These are phyloP conservation scores for Oxyruncus cristatus DNA, from an alignment of 2,113 vertebrate species.

Conservation along the genomic window DNA sequence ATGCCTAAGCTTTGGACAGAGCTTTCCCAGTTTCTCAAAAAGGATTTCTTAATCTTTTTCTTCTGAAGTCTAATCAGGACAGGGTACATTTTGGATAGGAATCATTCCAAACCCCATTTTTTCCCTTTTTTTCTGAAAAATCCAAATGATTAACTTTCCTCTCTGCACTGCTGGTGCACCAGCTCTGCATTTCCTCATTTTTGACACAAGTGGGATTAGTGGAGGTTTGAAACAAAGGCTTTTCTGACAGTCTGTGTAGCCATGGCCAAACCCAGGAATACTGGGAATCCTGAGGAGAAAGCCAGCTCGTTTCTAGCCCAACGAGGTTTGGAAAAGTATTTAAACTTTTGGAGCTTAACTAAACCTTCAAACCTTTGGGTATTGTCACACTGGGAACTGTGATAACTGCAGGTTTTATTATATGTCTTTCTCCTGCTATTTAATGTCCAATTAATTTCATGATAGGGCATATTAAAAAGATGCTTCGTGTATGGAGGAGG, in stretches of 20 bases:
- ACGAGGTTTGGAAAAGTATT: conserved; percentile 65
- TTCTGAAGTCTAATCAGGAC: conserved; percentile 54
- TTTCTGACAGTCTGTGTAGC: neutral
- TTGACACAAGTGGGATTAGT: conserved; percentile 61
- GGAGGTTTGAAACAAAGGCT: conserved; percentile 50
- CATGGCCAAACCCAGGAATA: conserved; percentile 40
- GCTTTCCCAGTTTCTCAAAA: neutral
- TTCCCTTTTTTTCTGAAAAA: neutral
- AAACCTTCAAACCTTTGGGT: conserved; percentile 62
- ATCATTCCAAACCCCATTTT: neutral
- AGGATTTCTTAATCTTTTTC: conserved; percentile 9
- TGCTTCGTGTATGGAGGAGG: conserved; percentile 52
- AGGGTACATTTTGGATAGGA: conserved; percentile 25
- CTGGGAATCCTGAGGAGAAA: conserved; percentile 53
- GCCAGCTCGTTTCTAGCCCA: neutral
- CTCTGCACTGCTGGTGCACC: neutral
- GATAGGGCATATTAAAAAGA: conserved; percentile 64
- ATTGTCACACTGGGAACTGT: conserved; percentile 51
- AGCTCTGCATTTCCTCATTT: conserved; percentile 49
- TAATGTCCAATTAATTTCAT: conserved; percentile 71
- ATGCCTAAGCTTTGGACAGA: neutral
- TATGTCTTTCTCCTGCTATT: conserved; percentile 67
- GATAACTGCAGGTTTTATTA: conserved; percentile 62
- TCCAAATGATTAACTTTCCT: neutral
- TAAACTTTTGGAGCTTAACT: conserved; percentile 70